Percentiles rank a stretch among this genome's conserved stretches.
These are phyloP conservation scores for Oxyura jamaicensis DNA, from an alignment of 2,113 vertebrate genomes.

Conservation along the genomic window DNA sequence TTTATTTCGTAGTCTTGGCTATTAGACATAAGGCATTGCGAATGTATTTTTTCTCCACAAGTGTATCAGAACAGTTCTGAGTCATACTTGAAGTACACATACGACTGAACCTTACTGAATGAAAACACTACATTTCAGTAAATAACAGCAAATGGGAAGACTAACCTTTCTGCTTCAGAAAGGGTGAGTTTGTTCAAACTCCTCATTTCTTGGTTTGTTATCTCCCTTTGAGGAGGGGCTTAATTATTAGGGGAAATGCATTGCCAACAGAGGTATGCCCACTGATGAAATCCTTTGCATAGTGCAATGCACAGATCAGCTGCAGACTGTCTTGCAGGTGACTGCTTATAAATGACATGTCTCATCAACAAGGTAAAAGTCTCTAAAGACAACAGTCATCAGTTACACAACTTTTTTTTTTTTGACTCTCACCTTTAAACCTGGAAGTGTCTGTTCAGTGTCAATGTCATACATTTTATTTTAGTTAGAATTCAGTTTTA, in stretches of 20 bases:
- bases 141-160: background rate
- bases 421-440: background rate
- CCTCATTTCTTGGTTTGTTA: background rate
- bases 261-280: rapidly evolving
- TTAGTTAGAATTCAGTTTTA: background rate
- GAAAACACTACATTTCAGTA: background rate
- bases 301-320: rapidly evolving
- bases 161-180: background rate
- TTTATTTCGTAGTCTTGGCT: background rate
- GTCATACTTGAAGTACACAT: background rate
- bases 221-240: background rate
- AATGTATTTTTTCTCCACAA: background rate
- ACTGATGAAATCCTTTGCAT: background rate
- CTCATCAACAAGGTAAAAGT: background rate
- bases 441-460: background rate
- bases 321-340: background rate
- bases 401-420: background rate
- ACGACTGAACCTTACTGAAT: background rate
- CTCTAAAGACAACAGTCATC: background rate
- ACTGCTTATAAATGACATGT: rapidly evolving
- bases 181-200: background rate
- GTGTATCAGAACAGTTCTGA: background rate
- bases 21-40: background rate
- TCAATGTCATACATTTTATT: background rate
- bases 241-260: rapidly evolving